Evolutionary conservation across 2,888 invertebrate species (phyloP).

Genomic region (Stenichneumon culpator): DNA sequence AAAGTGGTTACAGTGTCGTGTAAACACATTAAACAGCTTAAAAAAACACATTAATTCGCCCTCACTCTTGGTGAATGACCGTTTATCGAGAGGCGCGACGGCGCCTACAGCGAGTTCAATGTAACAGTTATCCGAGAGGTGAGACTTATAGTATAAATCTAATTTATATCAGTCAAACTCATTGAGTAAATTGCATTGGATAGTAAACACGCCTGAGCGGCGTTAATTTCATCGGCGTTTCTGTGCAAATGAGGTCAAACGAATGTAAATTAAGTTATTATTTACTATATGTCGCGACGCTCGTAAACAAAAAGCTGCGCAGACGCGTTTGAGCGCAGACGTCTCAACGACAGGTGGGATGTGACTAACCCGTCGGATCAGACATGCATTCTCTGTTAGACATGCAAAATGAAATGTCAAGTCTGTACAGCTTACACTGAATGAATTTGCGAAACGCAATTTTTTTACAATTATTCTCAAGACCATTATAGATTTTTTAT

Average conservation of each 20-base stretch:
- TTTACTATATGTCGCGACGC: not conserved
- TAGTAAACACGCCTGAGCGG: not conserved
- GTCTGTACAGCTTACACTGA: not conserved
- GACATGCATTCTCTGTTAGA: not conserved
- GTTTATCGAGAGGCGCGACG: constrained; percentile 5
- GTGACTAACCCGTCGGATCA: constrained; percentile 23
- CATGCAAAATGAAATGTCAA: not conserved
- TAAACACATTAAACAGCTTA: constrained; percentile 1
- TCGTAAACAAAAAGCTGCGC: not conserved
- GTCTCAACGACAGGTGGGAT: constrained; percentile 4
- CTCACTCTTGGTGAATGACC: not conserved
- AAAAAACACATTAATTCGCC: not conserved
- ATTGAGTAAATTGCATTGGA: not conserved
- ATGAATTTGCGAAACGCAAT: constrained; percentile 3
- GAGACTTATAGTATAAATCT: not conserved
- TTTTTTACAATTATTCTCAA: not conserved
- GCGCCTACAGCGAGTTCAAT: not conserved
- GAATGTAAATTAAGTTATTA: not conserved
- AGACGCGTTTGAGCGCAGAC: not conserved
- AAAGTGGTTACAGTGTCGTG: constrained; percentile 9
- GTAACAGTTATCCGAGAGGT: not conserved
- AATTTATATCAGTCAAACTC: not conserved
- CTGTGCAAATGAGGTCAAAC: not conserved
- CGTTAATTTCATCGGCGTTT: not conserved
- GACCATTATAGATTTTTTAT: not conserved